Evolutionary conservation across 2,797 vertebrate genomes (phyloP).

Genomic region (Sylvia borin): DNA sequence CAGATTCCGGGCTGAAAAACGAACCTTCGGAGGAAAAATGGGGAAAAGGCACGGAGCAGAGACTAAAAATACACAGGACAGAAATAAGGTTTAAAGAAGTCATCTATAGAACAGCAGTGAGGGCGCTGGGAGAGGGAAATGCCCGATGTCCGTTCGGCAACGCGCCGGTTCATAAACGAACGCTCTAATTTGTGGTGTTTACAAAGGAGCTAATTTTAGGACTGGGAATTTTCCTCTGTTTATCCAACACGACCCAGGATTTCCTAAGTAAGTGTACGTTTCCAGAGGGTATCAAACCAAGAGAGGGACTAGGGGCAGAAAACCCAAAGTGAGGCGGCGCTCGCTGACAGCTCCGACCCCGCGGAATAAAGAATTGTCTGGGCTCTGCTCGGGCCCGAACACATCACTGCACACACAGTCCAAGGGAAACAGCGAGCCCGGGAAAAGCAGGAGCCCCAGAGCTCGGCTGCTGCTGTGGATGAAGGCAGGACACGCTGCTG

Average conservation of each 20-base stretch:
- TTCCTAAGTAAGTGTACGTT: constrained; percentile 35
- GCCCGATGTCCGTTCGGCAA: neutral
- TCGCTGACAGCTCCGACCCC: neutral
- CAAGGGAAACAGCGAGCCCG: neutral
- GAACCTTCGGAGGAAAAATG: rapidly evolving
- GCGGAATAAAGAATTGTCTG: neutral
- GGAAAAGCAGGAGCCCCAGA: neutral
- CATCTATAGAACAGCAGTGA: neutral
- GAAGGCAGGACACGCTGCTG: rapidly evolving
- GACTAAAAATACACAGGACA: neutral
- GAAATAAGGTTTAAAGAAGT: neutral
- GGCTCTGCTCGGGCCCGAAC: neutral
- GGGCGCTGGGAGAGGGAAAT: neutral
- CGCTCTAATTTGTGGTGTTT: constrained; percentile 9
- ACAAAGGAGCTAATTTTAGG: constrained; percentile 51
- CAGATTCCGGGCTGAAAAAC: neutral
- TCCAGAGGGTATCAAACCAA: neutral
- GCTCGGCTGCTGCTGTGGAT: neutral
- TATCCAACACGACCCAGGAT: constrained; percentile 11
- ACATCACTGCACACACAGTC: neutral
- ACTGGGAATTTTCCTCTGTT: constrained; percentile 44
- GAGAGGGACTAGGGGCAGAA: neutral
- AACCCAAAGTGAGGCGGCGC: neutral
- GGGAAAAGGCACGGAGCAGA: rapidly evolving
- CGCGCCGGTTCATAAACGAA: neutral